Base-by-base conservation (phyloP, 2,113 vertebrate species). In the Phrynosoma blainvillii region DNA sequence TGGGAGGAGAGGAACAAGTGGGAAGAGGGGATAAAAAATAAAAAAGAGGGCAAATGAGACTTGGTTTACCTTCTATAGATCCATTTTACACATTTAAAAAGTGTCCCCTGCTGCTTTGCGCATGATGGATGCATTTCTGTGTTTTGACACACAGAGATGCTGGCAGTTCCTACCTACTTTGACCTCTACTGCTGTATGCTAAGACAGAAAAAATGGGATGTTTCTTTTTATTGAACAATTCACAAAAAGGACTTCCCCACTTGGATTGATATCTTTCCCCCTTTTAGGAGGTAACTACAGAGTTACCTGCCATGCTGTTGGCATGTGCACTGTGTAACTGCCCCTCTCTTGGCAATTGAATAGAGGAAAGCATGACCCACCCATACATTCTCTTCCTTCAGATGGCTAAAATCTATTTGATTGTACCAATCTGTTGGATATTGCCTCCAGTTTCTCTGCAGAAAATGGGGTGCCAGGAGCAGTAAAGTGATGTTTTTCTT, bases 321-420 rank as follows among this genome's bases (percentile, higher is more conserved):
- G 40, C 9, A 14, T 87, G 79, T 88, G 65, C 56, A 79, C 75
- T 85, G 86, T 68, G 36, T 25, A 82, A 16, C 84, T 85, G 42
- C 27, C 27, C 11, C 30, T 27, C 40, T 27, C 40, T 52, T 27
- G 18, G 54, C 11, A 59, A 36, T 5, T 21, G 30, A 59, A n/a
- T 87, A 87, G 70, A 32, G n/a, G 75, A 85, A 20, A 20, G n/a
- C 73, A 56, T 75, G 25, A 76, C 42, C 27, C 14, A 47, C 47
- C 56, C n/a, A 66, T 42, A 23, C 16, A 42, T 65, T 30, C 25
- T 18, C 27, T 85, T 65, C 36, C 54, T 76, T 74, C 42, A 13
- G 11, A 9, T 77, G 27, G 32, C 9, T 76, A 54, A 42, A 75
- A 21, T n/a, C 56, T 7, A 20, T 16, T 68, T 32, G 32, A 86